These are phyloP conservation scores for Paramormyrops kingsleyae DNA, from an alignment of 2,113 vertebrate genomes.

Conservation along the genomic window DNA sequence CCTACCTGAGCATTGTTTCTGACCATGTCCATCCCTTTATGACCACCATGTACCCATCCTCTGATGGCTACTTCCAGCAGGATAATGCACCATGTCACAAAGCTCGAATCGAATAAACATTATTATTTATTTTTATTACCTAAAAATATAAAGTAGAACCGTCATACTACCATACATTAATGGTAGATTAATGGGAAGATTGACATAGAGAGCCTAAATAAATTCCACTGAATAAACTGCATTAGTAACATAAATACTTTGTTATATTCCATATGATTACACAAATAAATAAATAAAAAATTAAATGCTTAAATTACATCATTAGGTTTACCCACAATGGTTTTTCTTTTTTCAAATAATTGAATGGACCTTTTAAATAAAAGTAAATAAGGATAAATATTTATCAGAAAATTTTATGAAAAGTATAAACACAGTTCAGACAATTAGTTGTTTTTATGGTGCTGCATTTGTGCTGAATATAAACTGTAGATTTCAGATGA, in stretches of 20 bases:
- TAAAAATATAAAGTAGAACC: neutral
- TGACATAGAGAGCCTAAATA: neutral
- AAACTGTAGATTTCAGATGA: constrained; percentile 45
- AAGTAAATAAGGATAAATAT: constrained; percentile 46
- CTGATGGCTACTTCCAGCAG: too few species aligned
- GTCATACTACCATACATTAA: neutral
- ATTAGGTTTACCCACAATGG: neutral
- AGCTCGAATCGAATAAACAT: too few species aligned
- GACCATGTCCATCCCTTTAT: too few species aligned
- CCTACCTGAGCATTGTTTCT: too few species aligned
- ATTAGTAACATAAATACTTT: neutral
- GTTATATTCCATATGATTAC: neutral
- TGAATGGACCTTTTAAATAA: neutral
- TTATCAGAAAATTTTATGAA: constrained; percentile 69
- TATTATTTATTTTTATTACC: neutral
- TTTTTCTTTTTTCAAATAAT: neutral
- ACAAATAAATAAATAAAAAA: neutral
- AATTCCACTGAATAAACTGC: neutral
- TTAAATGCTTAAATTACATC: neutral
- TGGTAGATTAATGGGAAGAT: neutral
- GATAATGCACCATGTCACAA: too few species aligned
- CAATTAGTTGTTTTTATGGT: too few species aligned
- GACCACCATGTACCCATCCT: too few species aligned
- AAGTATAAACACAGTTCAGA: constrained; percentile 47
- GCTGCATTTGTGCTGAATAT: constrained; percentile 25